Evolutionary conservation across 2,888 invertebrate species (phyloP).

Genomic region (Drosophila macrospina): DNA sequence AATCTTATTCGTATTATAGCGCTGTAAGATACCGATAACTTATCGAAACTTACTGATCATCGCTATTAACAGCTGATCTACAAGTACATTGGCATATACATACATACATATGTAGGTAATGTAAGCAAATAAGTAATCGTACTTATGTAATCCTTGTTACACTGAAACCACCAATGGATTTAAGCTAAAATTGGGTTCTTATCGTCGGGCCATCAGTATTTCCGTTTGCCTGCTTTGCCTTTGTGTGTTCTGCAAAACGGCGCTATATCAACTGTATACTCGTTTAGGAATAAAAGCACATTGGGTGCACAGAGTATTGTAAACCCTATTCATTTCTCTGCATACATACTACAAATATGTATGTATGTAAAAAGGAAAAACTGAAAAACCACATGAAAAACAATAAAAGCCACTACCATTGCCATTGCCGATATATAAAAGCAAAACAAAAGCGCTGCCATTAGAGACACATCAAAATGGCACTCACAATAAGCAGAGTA

Average conservation of each 20-base stretch:
- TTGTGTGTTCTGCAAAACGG: constrained; percentile 29
- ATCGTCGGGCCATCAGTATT: constrained; percentile 44
- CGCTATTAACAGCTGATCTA: too few species aligned
- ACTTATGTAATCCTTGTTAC: constrained; percentile 9
- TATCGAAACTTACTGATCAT: neutral
- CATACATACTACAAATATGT: neutral
- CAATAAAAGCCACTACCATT: constrained; percentile 59
- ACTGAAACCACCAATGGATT: constrained; percentile 19
- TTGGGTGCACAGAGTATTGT: constrained; percentile 16
- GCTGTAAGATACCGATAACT: neutral
- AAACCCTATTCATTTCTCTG: constrained; percentile 1
- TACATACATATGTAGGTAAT: too few species aligned
- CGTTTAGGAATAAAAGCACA: constrained; percentile 11
- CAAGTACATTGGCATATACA: neutral
- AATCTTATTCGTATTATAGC: neutral
- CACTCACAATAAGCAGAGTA: constrained; percentile 55
- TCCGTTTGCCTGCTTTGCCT: constrained; percentile 28
- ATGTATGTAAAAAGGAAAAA: constrained; percentile 16
- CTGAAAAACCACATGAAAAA: constrained; percentile 60
- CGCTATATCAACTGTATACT: constrained; percentile 4
- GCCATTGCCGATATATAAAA: constrained; percentile 39
- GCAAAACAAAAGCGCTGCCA: constrained; percentile 75
- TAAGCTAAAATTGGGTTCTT: constrained; percentile 40
- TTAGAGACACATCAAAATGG: constrained; percentile 79
- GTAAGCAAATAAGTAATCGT: constrained; percentile 5